Conservation (phyloP, 2,888 invertebrate genomes). For the Cantharis lateralis region DNA sequence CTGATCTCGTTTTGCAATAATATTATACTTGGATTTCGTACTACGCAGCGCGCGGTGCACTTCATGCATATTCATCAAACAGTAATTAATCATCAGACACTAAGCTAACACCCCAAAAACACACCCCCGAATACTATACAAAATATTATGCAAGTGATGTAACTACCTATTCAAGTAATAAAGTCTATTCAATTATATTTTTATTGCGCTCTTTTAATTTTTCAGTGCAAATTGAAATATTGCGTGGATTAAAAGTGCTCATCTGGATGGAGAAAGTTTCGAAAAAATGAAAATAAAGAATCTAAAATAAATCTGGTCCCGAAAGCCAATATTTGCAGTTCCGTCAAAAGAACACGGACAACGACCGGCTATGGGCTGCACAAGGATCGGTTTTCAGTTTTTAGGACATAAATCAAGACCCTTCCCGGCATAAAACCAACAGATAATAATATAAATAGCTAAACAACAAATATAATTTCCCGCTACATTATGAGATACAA, state of each 20-base stretch:
- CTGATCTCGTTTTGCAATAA: slow-evolving; percentile 26
- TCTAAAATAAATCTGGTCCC: too few relatives aligned
- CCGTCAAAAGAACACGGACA: background rate
- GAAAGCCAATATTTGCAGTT: background rate
- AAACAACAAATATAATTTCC: slow-evolving; percentile 56
- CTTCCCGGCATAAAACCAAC: slow-evolving; percentile 48
- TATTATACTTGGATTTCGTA: slow-evolving; percentile 48
- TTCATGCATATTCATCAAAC: slow-evolving; percentile 55
- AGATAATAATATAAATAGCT: slow-evolving; percentile 55
- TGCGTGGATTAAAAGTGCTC: background rate
- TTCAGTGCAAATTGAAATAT: background rate
- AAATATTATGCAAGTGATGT: slow-evolving; percentile 30
- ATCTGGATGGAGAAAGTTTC: background rate
- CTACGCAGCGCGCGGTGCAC: slow-evolving; percentile 47
- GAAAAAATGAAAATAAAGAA: too few relatives aligned
- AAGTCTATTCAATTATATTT: slow-evolving; percentile 20
- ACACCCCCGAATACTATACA: slow-evolving; percentile 13
- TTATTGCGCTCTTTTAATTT: background rate
- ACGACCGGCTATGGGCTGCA: background rate
- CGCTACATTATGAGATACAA: slow-evolving; percentile 54
- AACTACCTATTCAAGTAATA: slow-evolving; percentile 27
- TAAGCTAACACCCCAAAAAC: slow-evolving; percentile 32
- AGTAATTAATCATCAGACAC: slow-evolving; percentile 53
- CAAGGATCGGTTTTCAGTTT: slow-evolving; percentile 1
- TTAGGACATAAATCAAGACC: slow-evolving; percentile 35